Evolutionary conservation across 2,113 vertebrate species (phyloP), one percentile per base, ranked within the genome.

Genomic region (Calidris pygmaea): DNA sequence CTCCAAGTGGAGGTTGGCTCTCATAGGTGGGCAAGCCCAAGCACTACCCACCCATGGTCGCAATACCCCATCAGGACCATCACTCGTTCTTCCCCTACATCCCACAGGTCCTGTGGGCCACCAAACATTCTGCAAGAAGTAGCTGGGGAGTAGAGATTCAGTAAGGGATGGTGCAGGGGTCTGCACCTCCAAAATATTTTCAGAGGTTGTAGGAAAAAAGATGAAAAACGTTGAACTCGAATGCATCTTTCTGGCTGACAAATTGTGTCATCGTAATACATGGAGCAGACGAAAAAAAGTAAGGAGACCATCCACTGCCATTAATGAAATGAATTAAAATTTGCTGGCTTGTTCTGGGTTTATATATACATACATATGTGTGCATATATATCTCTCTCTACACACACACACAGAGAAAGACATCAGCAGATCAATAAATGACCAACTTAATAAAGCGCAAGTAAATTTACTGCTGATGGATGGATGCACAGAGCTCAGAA

Each of bases 381-480:
- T 14, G 15, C 6, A 12, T 29, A 35, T 17, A 50, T 13, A 15
- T 24, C 22, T 35, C 58, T 24, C 22, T 60, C n/a, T 59, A n/a
- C 0, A 35, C 0, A 15, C 4, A 58, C 4, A 80, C 1, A 29
- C 4, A 50, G 3, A 67, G 20, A 70, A 81, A 59, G 12, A 50
- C 41, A 41, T 20, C 48, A 39, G 14, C 4, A 3, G 35, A 66
- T 68, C 50, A 68, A 50, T 22, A 84, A 74, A 63, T 19, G 9
- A 93, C 29, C 39, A 76, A 65, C 35, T n/a, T 7, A 60, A 87
- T 15, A 56, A 90, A 62, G 1, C 62, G 5, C 35, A 94, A 84
- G 45, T 80, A n/a, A 72, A 90, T 83, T 75, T 76, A 70, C 32
- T 60, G 37, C 45, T 41, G 18, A 8, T 14, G 15, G 55, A 59